Evolutionary conservation across 2,888 invertebrate species (phyloP).

Genomic region (Steinernema scapterisci): DNA sequence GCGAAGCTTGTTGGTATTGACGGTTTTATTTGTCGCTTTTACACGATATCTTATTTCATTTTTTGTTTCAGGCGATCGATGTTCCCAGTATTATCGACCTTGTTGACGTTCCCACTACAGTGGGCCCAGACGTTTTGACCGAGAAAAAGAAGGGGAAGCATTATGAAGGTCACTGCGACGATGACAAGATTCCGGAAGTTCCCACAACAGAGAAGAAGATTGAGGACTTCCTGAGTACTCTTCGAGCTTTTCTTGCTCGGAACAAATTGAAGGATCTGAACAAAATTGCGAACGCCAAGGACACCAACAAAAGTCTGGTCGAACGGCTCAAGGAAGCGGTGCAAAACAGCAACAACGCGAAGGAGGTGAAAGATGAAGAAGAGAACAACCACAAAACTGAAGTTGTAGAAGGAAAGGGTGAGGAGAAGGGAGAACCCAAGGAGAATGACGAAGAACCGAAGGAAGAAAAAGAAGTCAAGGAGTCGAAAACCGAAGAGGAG

Average conservation of each 20-base stretch:
- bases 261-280: constrained; percentile 21
- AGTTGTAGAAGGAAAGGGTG: background rate
- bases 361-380: background rate
- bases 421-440: background rate
- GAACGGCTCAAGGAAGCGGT: constrained; percentile 20
- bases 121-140: too few relatives aligned
- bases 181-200: background rate
- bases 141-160: background rate
- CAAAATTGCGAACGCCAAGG: constrained; percentile 21
- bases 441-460: background rate
- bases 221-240: constrained; percentile 14
- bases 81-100: too few relatives aligned
- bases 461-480: background rate
- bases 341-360: background rate
- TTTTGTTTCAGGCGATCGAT: too few relatives aligned
- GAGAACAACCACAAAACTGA: background rate
- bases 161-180: constrained; percentile 15
- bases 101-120: too few relatives aligned
- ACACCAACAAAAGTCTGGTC: background rate
- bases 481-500: background rate
- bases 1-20: too few relatives aligned
- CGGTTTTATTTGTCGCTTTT: too few relatives aligned
- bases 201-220: constrained; percentile 1
- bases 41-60: too few relatives aligned
- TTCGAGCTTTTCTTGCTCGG: constrained; percentile 8